Percentiles rank a stretch among this genome's conserved stretches.
Conservation (phyloP, 2,888 invertebrate genomes). For the Merodon equestris region DNA sequence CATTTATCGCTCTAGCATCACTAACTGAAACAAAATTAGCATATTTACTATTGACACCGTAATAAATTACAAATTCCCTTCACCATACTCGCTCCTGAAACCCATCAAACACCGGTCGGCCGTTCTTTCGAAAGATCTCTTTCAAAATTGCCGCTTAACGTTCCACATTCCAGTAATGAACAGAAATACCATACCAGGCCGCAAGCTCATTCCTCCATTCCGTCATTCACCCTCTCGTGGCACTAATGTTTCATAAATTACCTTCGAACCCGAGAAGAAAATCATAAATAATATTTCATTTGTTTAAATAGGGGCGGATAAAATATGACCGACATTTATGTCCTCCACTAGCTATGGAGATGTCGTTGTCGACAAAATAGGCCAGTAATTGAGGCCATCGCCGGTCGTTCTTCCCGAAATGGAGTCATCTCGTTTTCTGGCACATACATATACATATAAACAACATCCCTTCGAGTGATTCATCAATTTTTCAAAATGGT, state of each 20-base stretch:
- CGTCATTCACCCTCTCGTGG: too few relatives aligned
- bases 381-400: conserved; percentile 57
- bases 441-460: too few relatives aligned
- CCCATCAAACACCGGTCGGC: conserved; percentile 6
- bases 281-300: conserved; percentile 64
- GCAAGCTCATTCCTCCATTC: not conserved
- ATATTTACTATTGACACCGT: conserved; percentile 65
- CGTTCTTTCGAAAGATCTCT: conserved; percentile 22
- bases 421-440: too few relatives aligned
- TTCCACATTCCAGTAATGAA: conserved; percentile 49
- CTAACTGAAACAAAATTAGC: conserved; percentile 60
- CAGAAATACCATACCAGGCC: conserved; percentile 46
- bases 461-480: conserved; percentile 48
- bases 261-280: conserved; percentile 57
- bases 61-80: conserved; percentile 57
- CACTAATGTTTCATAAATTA: conserved; percentile 59
- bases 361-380: conserved; percentile 54
- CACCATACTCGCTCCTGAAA: not conserved
- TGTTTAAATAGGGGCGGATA: conserved; percentile 41
- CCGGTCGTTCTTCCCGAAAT: conserved; percentile 1
- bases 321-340: conserved; percentile 54
- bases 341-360: conserved; percentile 24
- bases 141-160: conserved; percentile 28
- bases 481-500: conserved; percentile 63
- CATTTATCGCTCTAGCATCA: conserved; percentile 59